Evolutionary conservation across 2,113 vertebrate genomes (phyloP), one percentile per base, ranked within the genome.

Genomic region (Sula dactylatra): DNA sequence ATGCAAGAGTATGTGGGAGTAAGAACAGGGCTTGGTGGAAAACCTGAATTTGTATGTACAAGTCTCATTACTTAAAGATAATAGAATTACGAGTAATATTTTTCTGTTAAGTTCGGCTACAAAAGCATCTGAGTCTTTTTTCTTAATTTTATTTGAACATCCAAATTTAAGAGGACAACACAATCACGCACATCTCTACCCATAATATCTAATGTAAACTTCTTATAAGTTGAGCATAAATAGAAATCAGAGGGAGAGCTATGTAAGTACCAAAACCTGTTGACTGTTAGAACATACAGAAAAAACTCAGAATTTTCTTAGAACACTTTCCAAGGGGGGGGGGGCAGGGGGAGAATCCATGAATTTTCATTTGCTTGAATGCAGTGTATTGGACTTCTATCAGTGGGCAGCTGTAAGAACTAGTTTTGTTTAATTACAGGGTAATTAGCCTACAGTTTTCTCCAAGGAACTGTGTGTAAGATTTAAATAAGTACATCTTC

Each of bases 391-490:
- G 24, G 56, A 25, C 13, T 59, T 84, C 10, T 95, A 59, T 90
- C 54, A 44, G 65, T 86, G 69, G 86, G 76, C 76, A 86, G 47
- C 55, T 36, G 9, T 76, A 65, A 76, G 80, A 93, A 17, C 55
- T 74, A 67, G 65, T 92, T 88, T 45, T 72, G 47, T 92, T 84
- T 86, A 50, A 59, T 93, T 90, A 66, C 38, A 40, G 27, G 4
- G 19, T 93, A 78, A 96, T 95, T 94, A 95, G 83, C 71, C 36
- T 24, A 47, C 29, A 59, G 32, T 82, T 76, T 94, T 89, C 80
- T 81, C 65, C 24, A 84, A 92, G 82, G 77, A 91, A 29, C n/a
- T 36, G 18, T 50, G 26, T 34, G 44, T 59, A 74, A 88, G 49
- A 64, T 92, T 86, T 93, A 70, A 97, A 59, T 54, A 69, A 62